Evolutionary conservation across 2,797 vertebrate genomes (phyloP).

Genomic region (Enteromius radiatus): DNA sequence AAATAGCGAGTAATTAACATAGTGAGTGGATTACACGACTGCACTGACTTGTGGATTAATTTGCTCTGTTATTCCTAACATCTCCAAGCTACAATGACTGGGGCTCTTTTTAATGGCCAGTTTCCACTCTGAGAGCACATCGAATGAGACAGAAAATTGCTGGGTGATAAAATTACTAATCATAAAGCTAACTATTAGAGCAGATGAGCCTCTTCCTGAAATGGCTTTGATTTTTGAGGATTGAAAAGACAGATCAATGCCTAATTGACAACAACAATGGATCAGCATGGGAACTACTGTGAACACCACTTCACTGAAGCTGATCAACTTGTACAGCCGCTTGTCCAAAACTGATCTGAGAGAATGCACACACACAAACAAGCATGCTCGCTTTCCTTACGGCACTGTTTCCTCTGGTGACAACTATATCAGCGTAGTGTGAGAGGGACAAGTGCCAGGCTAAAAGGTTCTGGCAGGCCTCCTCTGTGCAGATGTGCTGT

Average conservation of each 20-base stretch:
- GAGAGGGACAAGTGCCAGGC: constrained; percentile 38
- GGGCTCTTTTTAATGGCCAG: constrained; percentile 63
- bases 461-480: constrained; percentile 50
- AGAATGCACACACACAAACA: not conserved
- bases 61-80: constrained; percentile 80
- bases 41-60: constrained; percentile 80
- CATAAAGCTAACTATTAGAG: constrained; percentile 57
- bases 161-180: constrained; percentile 60
- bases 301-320: constrained; percentile 21
- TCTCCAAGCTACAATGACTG: constrained; percentile 75
- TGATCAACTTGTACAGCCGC: constrained; percentile 30
- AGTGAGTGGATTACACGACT: constrained; percentile 81
- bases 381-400: constrained; percentile 5
- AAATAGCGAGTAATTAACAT: constrained; percentile 82
- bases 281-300: constrained; percentile 32
- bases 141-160: constrained; percentile 57
- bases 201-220: constrained; percentile 47
- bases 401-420: constrained; percentile 39
- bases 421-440: constrained; percentile 42
- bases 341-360: not conserved
- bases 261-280: constrained; percentile 51
- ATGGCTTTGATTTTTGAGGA: constrained; percentile 56
- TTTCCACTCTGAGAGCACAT: constrained; percentile 29
- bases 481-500: not conserved
- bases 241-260: constrained; percentile 52